Base-by-base conservation (phyloP, 92 coral and sea anemone species). In the Heteractis magnifica region DNA sequence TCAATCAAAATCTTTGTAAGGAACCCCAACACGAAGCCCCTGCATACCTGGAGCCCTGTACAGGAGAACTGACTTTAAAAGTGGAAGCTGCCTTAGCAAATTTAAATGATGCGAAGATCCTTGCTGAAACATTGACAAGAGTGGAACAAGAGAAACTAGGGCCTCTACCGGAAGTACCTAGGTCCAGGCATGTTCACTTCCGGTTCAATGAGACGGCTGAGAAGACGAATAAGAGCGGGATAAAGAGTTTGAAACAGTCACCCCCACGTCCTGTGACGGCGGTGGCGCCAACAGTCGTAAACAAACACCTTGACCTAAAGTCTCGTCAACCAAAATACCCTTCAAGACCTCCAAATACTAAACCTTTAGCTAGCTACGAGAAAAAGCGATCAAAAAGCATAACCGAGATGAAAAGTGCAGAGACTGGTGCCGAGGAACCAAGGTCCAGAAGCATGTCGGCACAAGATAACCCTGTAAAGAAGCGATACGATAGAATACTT, bases 121-220 rank as follows among this genome's bases (percentile, higher is more conserved):
- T 94, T 21, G 98, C 98, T 0, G 98, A 94, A 76, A 92, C 98
- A 10, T 84, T 94, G 70, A 87, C 98, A 13, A 91, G 98, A 77
- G 98, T 94, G 50, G 98, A 92, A 60, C 98, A 94, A 80, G 98
- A 94, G 48, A 91, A 89, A 59, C 85, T 94, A 10, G 98, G 98
- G 3, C 98, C 98, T 10, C 86, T 94, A 11, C 98, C 98, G 83
- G 92, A 88, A 51, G 87, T 94, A 16, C 98, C 98, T 7, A 82
- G 80, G 11, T 89, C 98, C 4, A 90, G 95, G 70, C 95, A 92
- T 60, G 98, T 94, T 51, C 98, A 88, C 75, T 94, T 94, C 74
- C 89, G 82, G 11, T 84, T 86, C 75, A 88, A 87, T 64, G 82
- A 88, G 48, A 88, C 88, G 20, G 65, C 71, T 2, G 65, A 51